A percentile compares a stretch with the other conserved stretches of the same genome.
These are phyloP conservation scores for Oscheius sp. DNA, from an alignment of 1,140 invertebrate genomes.

Conservation along the genomic window DNA sequence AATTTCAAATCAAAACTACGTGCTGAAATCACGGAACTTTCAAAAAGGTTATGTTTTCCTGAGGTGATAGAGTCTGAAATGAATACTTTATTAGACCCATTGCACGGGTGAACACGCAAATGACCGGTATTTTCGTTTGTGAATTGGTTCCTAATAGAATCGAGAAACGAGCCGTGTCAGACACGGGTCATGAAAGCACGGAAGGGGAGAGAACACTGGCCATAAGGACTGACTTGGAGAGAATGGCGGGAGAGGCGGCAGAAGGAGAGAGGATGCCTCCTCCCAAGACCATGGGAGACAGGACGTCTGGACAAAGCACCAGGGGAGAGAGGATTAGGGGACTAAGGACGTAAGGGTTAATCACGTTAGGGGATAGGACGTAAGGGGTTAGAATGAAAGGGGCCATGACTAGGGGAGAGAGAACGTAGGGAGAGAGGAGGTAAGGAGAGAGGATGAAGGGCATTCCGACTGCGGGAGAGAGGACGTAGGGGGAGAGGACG, in stretches of 20 bases:
- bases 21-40: too few relatives aligned
- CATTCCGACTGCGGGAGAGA: conserved; percentile 37
- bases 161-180: neutral
- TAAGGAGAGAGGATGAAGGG: conserved; percentile 47
- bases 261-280: conserved; percentile 32
- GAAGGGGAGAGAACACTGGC: conserved; percentile 4
- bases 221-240: conserved; percentile 36
- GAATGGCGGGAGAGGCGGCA: conserved; percentile 51
- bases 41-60: too few relatives aligned
- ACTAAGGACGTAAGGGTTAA: conserved; percentile 52
- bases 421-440: conserved; percentile 40
- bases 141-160: neutral
- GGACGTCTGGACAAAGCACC: conserved; percentile 38
- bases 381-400: conserved; percentile 55
- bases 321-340: conserved; percentile 48
- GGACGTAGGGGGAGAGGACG: conserved; percentile 41
- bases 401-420: conserved; percentile 51
- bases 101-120: neutral
- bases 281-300: conserved; percentile 36
- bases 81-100: neutral
- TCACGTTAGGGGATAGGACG: conserved; percentile 54
- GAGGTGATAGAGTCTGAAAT: too few relatives aligned
- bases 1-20: too few relatives aligned
- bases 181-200: neutral
- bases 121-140: neutral